Percentiles rank a stretch among this genome's conserved stretches.
These are phyloP conservation scores for Spisula subtruncata DNA, from an alignment of 2,888 invertebrate genomes.

Conservation along the genomic window DNA sequence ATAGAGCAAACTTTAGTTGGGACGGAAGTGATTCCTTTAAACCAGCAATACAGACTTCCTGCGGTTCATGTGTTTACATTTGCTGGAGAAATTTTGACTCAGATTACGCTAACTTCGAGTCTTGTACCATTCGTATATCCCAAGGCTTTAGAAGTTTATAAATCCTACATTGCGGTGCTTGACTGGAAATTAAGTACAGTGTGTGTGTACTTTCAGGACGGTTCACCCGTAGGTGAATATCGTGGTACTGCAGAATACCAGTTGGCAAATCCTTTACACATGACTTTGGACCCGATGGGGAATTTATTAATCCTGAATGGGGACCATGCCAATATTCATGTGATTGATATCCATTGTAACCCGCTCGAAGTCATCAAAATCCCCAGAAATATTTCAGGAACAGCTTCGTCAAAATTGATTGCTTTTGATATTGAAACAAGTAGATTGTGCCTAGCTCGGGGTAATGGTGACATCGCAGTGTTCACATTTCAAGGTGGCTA, in stretches of 20 bases:
- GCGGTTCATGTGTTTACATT: constrained; percentile 57
- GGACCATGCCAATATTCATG: constrained; percentile 59
- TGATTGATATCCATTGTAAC: constrained; percentile 54
- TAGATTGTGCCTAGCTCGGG: constrained; percentile 49
- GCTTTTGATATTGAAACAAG: constrained; percentile 52
- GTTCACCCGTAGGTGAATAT: constrained; percentile 58
- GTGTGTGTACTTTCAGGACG: constrained; percentile 53
- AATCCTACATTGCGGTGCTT: constrained; percentile 49
- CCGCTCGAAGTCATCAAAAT: constrained; percentile 60
- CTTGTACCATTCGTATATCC: constrained; percentile 46
- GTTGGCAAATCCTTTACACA: constrained; percentile 55
- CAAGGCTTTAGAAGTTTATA: constrained; percentile 54
- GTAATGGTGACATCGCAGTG: constrained; percentile 58
- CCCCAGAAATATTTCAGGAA: constrained; percentile 36
- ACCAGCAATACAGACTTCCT: background rate
- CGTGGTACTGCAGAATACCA: constrained; percentile 53
- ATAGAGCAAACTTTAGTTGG: constrained; percentile 59
- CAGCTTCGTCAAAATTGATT: constrained; percentile 38
- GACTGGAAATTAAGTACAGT: constrained; percentile 64
- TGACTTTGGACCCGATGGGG: constrained; percentile 60
- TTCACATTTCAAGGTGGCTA: constrained; percentile 60
- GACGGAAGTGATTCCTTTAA: constrained; percentile 37
- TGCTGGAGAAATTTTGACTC: constrained; percentile 40
- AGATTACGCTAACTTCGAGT: constrained; percentile 45
- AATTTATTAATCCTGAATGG: constrained; percentile 67